Evolutionary conservation across 2,797 vertebrate genomes (phyloP).

Genomic region (Phoebastria nigripes): DNA sequence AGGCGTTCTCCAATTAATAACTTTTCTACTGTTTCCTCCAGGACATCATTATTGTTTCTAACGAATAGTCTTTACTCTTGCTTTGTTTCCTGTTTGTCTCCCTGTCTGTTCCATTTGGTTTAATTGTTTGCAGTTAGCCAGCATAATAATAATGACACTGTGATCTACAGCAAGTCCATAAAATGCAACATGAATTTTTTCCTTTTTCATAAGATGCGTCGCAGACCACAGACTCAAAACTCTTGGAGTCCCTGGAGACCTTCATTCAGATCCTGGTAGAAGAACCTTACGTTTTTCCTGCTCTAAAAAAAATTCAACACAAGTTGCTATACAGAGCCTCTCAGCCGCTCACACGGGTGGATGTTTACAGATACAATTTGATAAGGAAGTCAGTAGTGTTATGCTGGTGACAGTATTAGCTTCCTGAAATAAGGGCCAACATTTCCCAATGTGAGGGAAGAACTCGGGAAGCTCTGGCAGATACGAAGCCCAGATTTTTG

Average conservation of each 20-base stretch:
- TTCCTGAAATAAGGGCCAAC: not conserved
- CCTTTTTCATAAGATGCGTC: not conserved
- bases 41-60: not conserved
- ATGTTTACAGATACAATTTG: not conserved
- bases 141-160: not conserved
- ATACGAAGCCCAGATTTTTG: not conserved
- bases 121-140: not conserved
- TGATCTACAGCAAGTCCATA: not conserved
- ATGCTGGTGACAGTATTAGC: not conserved
- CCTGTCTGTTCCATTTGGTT: not conserved
- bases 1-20: not conserved
- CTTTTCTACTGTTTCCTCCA: not conserved
- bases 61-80: not conserved
- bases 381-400: not conserved
- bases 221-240: not conserved
- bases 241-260: not conserved
- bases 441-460: not conserved
- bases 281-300: not conserved
- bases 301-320: not conserved
- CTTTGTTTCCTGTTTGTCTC: not conserved
- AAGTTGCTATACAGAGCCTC: not conserved
- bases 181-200: not conserved
- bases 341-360: accelerated
- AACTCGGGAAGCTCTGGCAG: not conserved
- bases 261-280: not conserved